Percentiles rank a stretch among this genome's conserved stretches.
These are phyloP conservation scores for Tipula lateralis DNA, from an alignment of 2,888 invertebrate genomes.

Conservation along the genomic window DNA sequence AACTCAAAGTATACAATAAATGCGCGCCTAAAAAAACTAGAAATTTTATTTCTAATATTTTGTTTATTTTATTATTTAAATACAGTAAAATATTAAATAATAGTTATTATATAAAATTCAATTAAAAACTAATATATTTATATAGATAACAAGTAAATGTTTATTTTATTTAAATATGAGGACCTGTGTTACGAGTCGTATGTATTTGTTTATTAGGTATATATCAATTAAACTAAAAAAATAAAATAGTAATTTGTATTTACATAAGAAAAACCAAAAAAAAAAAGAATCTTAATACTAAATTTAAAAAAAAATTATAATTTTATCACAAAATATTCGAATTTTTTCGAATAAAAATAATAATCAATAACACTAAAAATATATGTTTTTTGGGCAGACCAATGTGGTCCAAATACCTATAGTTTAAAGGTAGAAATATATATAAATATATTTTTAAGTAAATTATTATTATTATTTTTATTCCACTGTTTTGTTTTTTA, in stretches of 20 bases:
- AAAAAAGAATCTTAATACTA: background rate
- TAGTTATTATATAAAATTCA: background rate
- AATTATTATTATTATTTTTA: constrained; percentile 14
- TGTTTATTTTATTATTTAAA: background rate
- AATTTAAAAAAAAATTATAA: background rate
- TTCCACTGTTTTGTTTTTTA: constrained; percentile 44
- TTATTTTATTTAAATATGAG: background rate
- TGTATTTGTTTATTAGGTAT: background rate
- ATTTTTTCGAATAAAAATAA: background rate
- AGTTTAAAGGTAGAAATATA: background rate
- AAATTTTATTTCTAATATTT: background rate
- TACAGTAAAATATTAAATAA: background rate
- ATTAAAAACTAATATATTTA: background rate
- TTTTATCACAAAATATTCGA: constrained; percentile 14
- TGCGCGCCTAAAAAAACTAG: background rate
- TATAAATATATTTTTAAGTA: constrained; percentile 12
- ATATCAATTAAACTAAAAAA: background rate
- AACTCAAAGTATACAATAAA: background rate
- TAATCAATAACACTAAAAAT: background rate
- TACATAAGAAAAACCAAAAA: background rate
- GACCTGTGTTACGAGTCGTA: background rate
- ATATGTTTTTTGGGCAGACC: background rate
- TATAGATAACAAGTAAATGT: background rate
- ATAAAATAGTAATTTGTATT: background rate
- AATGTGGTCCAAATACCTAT: constrained; percentile 27